Percentiles rank a stretch among this genome's conserved stretches.
These are phyloP conservation scores for Bellardia pandia DNA, from an alignment of 2,888 invertebrate species.

Conservation along the genomic window DNA sequence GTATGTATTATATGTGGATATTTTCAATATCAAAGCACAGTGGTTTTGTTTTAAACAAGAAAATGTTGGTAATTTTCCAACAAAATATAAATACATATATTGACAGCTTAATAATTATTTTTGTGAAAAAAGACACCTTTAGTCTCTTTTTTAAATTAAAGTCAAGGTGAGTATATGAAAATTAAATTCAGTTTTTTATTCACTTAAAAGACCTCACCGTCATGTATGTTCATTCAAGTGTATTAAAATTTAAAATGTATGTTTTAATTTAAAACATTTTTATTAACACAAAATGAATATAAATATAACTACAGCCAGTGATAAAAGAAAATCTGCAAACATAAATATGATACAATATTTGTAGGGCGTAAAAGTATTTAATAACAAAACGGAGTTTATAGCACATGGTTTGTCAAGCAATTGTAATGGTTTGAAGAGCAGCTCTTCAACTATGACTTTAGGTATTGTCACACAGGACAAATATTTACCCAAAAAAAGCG, in stretches of 20 bases:
- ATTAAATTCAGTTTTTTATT: neutral
- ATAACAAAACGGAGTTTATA: too few species aligned
- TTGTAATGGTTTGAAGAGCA: too few species aligned
- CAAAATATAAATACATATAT: neutral
- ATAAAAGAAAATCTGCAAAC: constrained; percentile 5
- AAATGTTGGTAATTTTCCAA: constrained; percentile 9
- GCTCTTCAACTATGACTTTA: too few species aligned
- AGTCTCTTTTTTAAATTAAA: constrained; percentile 8
- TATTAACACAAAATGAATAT: neutral
- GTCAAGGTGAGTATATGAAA: constrained; percentile 35
- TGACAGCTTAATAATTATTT: constrained; percentile 11
- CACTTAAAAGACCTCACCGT: constrained; percentile 2
- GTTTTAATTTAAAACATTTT: constrained; percentile 8
- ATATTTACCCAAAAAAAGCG: too few species aligned
- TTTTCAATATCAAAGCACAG: neutral
- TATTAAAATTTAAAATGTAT: constrained; percentile 26
- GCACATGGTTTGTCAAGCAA: too few species aligned
- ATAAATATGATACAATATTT: neutral
- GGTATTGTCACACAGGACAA: too few species aligned
- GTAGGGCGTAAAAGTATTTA: neutral
- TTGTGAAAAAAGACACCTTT: neutral
- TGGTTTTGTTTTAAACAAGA: neutral
- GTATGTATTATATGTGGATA: neutral
- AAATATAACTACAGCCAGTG: neutral
- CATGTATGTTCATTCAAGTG: constrained; percentile 45